Conservation (phyloP, 2,888 invertebrate species). For the Xanthia togata region DNA sequence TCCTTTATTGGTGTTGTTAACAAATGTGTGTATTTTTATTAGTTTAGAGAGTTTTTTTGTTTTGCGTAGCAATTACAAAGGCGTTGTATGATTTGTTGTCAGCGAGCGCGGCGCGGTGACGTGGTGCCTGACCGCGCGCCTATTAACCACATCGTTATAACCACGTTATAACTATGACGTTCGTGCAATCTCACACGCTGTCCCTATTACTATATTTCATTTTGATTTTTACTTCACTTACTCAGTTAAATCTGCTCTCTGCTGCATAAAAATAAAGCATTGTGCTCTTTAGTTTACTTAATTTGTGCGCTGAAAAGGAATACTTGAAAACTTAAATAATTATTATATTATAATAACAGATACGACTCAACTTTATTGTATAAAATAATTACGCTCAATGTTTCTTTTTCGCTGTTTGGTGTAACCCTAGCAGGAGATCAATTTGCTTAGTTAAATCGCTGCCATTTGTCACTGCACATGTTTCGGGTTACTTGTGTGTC, state of each 20-base stretch:
- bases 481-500: not conserved
- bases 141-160: constrained; percentile 61
- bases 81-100: constrained; percentile 50
- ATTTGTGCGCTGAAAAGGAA: not conserved
- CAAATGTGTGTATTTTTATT: constrained; percentile 54
- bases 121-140: constrained; percentile 27
- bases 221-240: not conserved
- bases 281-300: not conserved
- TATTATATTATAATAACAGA: not conserved
- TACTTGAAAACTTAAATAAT: not conserved
- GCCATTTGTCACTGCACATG: constrained; percentile 25
- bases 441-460: constrained; percentile 41
- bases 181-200: constrained; percentile 28
- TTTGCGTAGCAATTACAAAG: constrained; percentile 63
- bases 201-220: constrained; percentile 17
- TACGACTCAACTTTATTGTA: not conserved
- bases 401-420: constrained; percentile 19
- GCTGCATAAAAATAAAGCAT: not conserved
- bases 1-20: constrained; percentile 56
- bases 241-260: constrained; percentile 6
- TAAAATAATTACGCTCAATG: not conserved
- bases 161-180: constrained; percentile 33
- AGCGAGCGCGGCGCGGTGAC: constrained; percentile 9
- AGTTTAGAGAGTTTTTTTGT: constrained; percentile 50
- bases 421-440: constrained; percentile 23